Conservation (phyloP, 2,888 invertebrate species). For the Melangyna quadrimaculata region DNA sequence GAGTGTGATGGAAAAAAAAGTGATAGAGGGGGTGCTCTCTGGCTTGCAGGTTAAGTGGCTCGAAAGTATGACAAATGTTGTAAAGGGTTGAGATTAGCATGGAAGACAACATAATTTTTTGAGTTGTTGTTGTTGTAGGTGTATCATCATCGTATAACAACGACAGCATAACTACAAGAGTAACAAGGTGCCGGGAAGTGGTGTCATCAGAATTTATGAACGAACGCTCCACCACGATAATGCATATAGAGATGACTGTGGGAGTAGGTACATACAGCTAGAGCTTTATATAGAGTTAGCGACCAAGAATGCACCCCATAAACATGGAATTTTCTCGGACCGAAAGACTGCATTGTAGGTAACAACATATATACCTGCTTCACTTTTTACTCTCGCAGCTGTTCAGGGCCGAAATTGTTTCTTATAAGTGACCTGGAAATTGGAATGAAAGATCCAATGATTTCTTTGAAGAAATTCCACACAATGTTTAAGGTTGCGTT, state of each 20-base stretch:
- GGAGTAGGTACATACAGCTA: not conserved
- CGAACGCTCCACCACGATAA: conserved; percentile 38
- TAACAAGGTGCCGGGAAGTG: conserved; percentile 69
- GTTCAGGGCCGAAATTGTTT: not conserved
- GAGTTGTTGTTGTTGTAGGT: too few relatives aligned
- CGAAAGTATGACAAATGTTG: conserved; percentile 69
- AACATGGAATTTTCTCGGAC: conserved; percentile 51
- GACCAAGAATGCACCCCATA: conserved; percentile 32
- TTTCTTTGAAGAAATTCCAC: too few relatives aligned
- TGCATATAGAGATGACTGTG: conserved; percentile 25
- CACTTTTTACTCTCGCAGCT: not conserved
- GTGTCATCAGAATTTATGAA: conserved; percentile 70
- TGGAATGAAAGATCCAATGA: too few relatives aligned
- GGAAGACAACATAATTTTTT: conserved; percentile 68
- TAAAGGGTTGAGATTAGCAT: conserved; percentile 70
- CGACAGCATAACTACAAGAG: conserved; percentile 34
- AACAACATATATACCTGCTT: not conserved
- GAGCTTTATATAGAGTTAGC: not conserved
- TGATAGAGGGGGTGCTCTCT: not conserved
- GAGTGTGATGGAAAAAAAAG: not conserved
- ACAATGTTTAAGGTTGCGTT: too few relatives aligned
- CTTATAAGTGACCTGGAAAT: not conserved
- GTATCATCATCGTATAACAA: conserved; percentile 38
- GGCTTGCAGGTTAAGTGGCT: conserved; percentile 66
- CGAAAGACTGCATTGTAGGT: conserved; percentile 21